Conservation (phyloP, 2,113 vertebrate genomes). For the Myrmecophaga tridactyla region DNA sequence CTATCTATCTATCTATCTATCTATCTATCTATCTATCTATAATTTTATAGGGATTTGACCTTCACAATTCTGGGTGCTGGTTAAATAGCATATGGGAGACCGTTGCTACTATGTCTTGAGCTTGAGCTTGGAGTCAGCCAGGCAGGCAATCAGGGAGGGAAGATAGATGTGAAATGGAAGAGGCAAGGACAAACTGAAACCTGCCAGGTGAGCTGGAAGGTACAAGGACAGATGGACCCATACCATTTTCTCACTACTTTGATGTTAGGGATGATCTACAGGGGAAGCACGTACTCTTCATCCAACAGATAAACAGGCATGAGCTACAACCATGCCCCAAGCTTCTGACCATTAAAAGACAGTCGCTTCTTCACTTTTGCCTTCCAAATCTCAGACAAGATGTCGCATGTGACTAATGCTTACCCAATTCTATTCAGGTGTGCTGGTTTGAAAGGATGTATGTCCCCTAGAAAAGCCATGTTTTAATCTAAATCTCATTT, state of each 20-base stretch:
- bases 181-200: not conserved
- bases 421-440: not conserved
- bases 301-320: not conserved
- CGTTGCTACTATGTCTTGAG: not conserved
- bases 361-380: not conserved
- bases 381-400: not conserved
- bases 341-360: not conserved
- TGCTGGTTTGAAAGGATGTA: too few relatives aligned
- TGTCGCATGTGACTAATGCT: not conserved
- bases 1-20: too few relatives aligned
- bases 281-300: not conserved
- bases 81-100: not conserved
- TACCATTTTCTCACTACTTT: not conserved
- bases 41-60: not conserved
- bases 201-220: not conserved
- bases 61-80: accelerated
- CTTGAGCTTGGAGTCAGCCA: not conserved
- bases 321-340: not conserved
- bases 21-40: too few relatives aligned
- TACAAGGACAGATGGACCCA: not conserved
- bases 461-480: too few relatives aligned
- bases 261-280: not conserved
- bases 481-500: too few relatives aligned
- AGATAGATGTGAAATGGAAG: not conserved
- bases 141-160: not conserved